A percentile compares a stretch with the other conserved stretches of the same genome.
Evolutionary conservation across 2,888 invertebrate species (phyloP).

Genomic region (Eledona agricola): DNA sequence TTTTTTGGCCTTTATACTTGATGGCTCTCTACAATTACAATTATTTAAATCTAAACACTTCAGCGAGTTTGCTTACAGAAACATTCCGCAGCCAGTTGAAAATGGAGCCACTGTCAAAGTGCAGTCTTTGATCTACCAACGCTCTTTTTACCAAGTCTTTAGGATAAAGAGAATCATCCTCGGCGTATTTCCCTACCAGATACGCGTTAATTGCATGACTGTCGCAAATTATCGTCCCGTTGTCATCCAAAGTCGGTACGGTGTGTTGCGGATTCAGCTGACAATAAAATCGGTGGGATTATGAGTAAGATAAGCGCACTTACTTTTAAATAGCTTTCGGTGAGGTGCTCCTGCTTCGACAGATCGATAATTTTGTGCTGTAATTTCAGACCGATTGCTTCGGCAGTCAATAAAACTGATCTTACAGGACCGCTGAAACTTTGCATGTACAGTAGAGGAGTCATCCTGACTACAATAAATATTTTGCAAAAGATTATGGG

Average conservation of each 20-base stretch:
- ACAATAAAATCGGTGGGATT: background rate
- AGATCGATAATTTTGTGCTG: slow-evolving; percentile 53
- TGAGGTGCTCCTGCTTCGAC: slow-evolving; percentile 57
- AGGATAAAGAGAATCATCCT: slow-evolving; percentile 65
- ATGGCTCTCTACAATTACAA: slow-evolving; percentile 16
- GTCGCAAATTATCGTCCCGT: slow-evolving; percentile 61
- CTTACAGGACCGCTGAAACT: slow-evolving; percentile 21
- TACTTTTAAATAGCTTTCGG: slow-evolving; percentile 15
- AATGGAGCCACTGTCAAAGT: slow-evolving; percentile 64
- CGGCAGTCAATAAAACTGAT: slow-evolving; percentile 23
- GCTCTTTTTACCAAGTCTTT: slow-evolving; percentile 63
- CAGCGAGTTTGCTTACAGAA: slow-evolving; percentile 41
- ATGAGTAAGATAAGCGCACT: background rate
- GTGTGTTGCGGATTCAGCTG: slow-evolving; percentile 62
- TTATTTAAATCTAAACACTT: background rate
- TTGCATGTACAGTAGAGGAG: slow-evolving; percentile 23
- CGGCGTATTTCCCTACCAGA: slow-evolving; percentile 64
- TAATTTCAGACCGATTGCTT: slow-evolving; percentile 20
- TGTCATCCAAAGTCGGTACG: slow-evolving; percentile 66
- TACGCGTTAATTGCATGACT: slow-evolving; percentile 65
- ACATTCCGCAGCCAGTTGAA: slow-evolving; percentile 51
- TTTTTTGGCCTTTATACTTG: slow-evolving; percentile 37
- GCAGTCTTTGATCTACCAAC: slow-evolving; percentile 63
- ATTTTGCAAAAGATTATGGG: too few species aligned
- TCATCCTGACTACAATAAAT: too few species aligned